These are phyloP conservation scores for Macrophya alboannulata DNA, from an alignment of 2,888 invertebrate species.

Conservation along the genomic window DNA sequence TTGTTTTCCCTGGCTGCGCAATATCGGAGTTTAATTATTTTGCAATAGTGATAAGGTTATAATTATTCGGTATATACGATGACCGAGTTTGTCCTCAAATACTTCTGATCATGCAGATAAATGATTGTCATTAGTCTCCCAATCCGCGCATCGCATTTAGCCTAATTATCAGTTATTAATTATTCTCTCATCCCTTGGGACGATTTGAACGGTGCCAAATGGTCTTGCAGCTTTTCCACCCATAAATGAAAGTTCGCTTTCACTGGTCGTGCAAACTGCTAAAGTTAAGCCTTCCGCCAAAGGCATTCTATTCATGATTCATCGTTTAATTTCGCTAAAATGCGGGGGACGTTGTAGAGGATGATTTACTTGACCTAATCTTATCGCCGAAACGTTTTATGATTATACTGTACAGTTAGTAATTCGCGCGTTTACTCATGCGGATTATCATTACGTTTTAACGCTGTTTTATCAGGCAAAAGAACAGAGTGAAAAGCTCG, in stretches of 20 bases:
- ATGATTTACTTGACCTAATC: constrained; percentile 17
- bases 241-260: neutral
- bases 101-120: neutral
- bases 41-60: neutral
- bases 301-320: constrained; percentile 14
- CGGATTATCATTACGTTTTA: neutral
- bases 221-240: neutral
- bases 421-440: neutral
- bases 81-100: neutral
- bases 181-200: neutral
- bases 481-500: neutral
- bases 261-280: neutral
- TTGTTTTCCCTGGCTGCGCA: neutral
- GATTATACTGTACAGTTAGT: neutral
- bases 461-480: neutral
- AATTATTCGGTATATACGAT: neutral
- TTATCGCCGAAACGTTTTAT: neutral
- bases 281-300: neutral
- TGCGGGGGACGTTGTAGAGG: neutral
- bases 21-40: neutral
- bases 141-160: neutral
- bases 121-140: neutral
- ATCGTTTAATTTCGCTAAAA: constrained; percentile 39
- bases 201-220: neutral
- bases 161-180: neutral